Conservation (phyloP, 2,113 vertebrate genomes). For the Maccullochella peelii region DNA sequence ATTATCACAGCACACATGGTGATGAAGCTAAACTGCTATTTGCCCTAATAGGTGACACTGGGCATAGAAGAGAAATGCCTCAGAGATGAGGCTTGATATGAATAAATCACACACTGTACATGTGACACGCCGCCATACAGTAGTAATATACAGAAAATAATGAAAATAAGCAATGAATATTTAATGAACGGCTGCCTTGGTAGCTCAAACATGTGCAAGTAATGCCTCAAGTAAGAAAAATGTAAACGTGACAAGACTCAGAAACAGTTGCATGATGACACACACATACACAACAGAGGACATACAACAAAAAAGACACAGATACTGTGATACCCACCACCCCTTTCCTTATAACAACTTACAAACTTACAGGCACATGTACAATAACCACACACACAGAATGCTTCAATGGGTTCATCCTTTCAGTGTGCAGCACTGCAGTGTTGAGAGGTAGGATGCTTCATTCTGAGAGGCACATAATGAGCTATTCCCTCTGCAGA, state of each 20-base stretch:
- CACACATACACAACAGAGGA: not conserved
- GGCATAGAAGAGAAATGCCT: constrained; percentile 19
- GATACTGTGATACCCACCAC: not conserved
- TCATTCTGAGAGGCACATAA: constrained; percentile 61
- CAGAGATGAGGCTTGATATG: constrained; percentile 5
- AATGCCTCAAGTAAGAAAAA: constrained; percentile 28
- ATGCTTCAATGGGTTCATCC: constrained; percentile 42
- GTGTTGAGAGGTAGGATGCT: constrained; percentile 44
- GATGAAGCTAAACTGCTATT: not conserved
- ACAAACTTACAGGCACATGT: constrained; percentile 16
- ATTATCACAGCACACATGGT: constrained; percentile 11
- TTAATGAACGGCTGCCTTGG: constrained; percentile 16
- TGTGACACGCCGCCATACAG: not conserved
- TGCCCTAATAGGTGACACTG: constrained; percentile 14
- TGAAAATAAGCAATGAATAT: constrained; percentile 34
- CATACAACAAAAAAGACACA: constrained; percentile 7
- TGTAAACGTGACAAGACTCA: constrained; percentile 31
- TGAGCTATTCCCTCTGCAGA: constrained; percentile 69
- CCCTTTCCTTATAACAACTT: not conserved
- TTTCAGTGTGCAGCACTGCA: constrained; percentile 62
- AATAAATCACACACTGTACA: constrained; percentile 41
- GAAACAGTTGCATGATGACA: constrained; percentile 23
- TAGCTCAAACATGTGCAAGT: constrained; percentile 23
- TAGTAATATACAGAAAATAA: constrained; percentile 18
- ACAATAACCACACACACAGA: constrained; percentile 19